Percentiles rank a stretch among this genome's conserved stretches.
phyloP scores from a whole-genome alignment of 2,797 vertebrate species.

The Fistularia tabacaria region DNA sequence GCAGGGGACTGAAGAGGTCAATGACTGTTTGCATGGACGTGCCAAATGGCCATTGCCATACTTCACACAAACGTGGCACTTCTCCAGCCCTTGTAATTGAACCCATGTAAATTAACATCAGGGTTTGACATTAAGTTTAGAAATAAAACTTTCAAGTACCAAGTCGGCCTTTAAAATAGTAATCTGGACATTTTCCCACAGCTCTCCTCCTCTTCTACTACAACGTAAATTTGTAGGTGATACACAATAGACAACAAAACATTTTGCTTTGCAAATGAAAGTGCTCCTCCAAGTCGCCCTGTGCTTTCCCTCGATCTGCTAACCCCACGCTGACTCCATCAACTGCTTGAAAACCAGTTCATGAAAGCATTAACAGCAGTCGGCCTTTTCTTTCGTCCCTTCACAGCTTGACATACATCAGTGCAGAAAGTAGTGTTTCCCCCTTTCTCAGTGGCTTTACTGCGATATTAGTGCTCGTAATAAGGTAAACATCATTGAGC shows the following conservation, averaged over 20 bases:
- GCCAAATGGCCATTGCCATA: slow-evolving; percentile 73
- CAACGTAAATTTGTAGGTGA: slow-evolving; percentile 46
- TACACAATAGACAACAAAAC: slow-evolving; percentile 47
- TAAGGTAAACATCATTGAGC: slow-evolving; percentile 42
- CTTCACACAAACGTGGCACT: slow-evolving; percentile 63
- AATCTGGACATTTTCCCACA: slow-evolving; percentile 27
- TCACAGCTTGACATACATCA: slow-evolving; percentile 54
- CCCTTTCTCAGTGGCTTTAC: slow-evolving; percentile 11
- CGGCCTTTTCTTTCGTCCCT: slow-evolving; percentile 33
- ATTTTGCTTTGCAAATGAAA: slow-evolving; percentile 69
- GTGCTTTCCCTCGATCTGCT: slow-evolving; percentile 49
- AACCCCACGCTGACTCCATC: slow-evolving; percentile 71
- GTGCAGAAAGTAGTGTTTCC: slow-evolving; percentile 36
- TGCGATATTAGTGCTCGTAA: slow-evolving; percentile 10
- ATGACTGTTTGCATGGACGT: slow-evolving; percentile 49
- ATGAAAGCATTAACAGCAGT: slow-evolving; percentile 62
- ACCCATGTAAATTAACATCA: slow-evolving; percentile 54
- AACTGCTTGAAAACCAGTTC: slow-evolving; percentile 63
- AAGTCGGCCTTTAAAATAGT: slow-evolving; percentile 62
- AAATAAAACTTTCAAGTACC: slow-evolving; percentile 36
- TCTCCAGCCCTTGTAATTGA: slow-evolving; percentile 62
- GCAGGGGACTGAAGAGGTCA: slow-evolving; percentile 48
- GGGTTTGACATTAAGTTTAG: slow-evolving; percentile 15
- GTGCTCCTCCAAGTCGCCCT: slow-evolving; percentile 46
- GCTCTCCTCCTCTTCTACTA: slow-evolving; percentile 28